Conservation (phyloP, 2,888 invertebrate genomes). For the Acanthococcus lagerstroemiae region DNA sequence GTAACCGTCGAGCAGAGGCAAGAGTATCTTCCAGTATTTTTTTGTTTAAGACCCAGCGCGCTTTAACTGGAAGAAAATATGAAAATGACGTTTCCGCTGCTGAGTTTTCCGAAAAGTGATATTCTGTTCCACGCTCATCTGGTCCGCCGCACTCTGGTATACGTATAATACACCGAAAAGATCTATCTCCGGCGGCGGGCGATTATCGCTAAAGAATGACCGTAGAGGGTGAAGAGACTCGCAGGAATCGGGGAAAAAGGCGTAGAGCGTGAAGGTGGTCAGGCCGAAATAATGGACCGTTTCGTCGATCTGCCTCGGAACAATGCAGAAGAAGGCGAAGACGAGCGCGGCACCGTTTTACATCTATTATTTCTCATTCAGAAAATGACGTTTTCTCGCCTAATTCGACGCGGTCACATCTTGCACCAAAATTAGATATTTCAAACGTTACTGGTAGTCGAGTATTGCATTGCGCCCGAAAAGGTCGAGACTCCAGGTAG, state of each 20-base stretch:
- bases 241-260: conserved; percentile 3
- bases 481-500: too few species aligned
- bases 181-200: not conserved
- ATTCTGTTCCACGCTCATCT: conserved; percentile 4
- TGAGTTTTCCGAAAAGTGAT: conserved; percentile 2
- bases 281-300: conserved; percentile 24
- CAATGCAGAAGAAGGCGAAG: too few species aligned
- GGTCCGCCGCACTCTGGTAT: too few species aligned
- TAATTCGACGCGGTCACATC: conserved; percentile 27
- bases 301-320: conserved; percentile 4
- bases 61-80: conserved; percentile 4
- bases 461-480: too few species aligned
- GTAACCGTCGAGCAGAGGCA: too few species aligned
- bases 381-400: conserved; percentile 24
- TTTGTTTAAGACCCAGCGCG: not conserved
- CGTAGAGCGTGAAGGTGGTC: conserved; percentile 28
- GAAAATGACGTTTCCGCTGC: conserved; percentile 28
- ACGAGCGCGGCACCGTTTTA: conserved; percentile 22
- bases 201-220: conserved; percentile 23
- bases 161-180: too few species aligned
- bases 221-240: not conserved
- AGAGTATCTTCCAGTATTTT: too few species aligned
- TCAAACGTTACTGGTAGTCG: too few species aligned
- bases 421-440: conserved; percentile 18
- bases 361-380: conserved; percentile 23